phyloP scores from a whole-genome alignment of 2,888 invertebrate genomes.

The Dione juno region DNA sequence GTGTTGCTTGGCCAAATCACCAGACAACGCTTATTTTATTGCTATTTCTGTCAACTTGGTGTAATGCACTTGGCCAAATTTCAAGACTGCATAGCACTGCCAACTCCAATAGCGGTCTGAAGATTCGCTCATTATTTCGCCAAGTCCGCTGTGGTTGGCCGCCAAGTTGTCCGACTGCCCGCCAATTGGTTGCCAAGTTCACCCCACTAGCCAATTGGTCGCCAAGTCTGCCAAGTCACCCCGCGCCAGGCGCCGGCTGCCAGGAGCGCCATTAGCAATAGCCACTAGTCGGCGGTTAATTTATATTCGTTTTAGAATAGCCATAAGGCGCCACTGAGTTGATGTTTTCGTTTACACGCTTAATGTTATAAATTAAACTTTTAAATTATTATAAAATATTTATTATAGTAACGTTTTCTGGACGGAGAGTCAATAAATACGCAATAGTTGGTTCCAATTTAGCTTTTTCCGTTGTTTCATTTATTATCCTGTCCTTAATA shows the following conservation, averaged over 20 bases:
- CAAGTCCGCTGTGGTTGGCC: conserved; percentile 47
- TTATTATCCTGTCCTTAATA: conserved; percentile 27
- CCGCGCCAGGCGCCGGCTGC: conserved; percentile 58
- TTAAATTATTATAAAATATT: conserved; percentile 63
- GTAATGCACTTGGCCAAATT: conserved; percentile 46
- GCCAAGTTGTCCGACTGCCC: conserved; percentile 47
- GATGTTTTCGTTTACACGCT: conserved; percentile 77
- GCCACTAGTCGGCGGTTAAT: conserved; percentile 80
- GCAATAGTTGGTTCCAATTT: conserved; percentile 83
- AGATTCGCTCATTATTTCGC: conserved; percentile 25
- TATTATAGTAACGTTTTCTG: conserved; percentile 77
- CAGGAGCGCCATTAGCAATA: conserved; percentile 76
- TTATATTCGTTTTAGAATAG: conserved; percentile 84
- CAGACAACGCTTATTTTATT: conserved; percentile 42
- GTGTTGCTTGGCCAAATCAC: conserved; percentile 46
- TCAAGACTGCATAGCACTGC: conserved; percentile 41
- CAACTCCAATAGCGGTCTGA: conserved; percentile 38
- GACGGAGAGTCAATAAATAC: conserved; percentile 83
- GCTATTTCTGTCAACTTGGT: conserved; percentile 37
- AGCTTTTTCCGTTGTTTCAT: conserved; percentile 65
- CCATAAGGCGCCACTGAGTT: conserved; percentile 73
- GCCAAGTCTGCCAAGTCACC: conserved; percentile 51
- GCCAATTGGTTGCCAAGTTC: conserved; percentile 44
- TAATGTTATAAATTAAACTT: conserved; percentile 69
- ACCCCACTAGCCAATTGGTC: conserved; percentile 42